Base-by-base conservation (phyloP, 2,797 vertebrate species). In the Monodelphis domestica region DNA sequence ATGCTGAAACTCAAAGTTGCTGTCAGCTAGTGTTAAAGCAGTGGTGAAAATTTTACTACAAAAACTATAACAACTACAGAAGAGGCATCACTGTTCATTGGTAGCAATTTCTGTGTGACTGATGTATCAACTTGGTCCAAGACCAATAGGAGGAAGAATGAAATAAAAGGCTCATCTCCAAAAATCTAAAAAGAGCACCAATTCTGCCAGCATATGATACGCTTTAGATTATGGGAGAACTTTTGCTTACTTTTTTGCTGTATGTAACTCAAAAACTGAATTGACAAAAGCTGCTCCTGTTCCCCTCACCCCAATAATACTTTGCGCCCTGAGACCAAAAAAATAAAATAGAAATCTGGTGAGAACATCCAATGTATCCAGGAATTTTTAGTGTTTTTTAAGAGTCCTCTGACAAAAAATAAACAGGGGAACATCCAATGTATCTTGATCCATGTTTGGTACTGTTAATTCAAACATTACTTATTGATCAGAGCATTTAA, bases 321-420 rank as follows among this genome's bases (percentile, higher is more conserved):
- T 17, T 38, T 87, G 24, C 33, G 63, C 70, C 90, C 92, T 5
- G 12, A 26, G 54, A 95, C 92, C n/a, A 52, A 92, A 50, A 89
- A 95, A 56, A n/a, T n/a, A n/a, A 70, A 12, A 56, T 14, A 54
- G 54, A 11, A 57, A 59, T 78, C 63, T 53, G 92, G 91, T 33
- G 6, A 12, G 15, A 56, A 93, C 89, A 91, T 88, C 70, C 91
- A 91, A 51, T 93, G 12, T 63, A 94, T 89, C 70, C 59, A 94
- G 63, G 84, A 78, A 93, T 29, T 93, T 92, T 94, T 87, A 89
- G 21, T 94, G 91, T 91, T 90, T 92, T 89, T 50, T 11, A 84
- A 26, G 26, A 12, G 3, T 88, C 90, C 92, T 5, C 10, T 28
- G 70, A 95, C 90, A 38, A 50, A 93, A 50, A 90, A 94, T 56